Conservation (phyloP, 2,888 invertebrate species). For the Xestia xanthographa region DNA sequence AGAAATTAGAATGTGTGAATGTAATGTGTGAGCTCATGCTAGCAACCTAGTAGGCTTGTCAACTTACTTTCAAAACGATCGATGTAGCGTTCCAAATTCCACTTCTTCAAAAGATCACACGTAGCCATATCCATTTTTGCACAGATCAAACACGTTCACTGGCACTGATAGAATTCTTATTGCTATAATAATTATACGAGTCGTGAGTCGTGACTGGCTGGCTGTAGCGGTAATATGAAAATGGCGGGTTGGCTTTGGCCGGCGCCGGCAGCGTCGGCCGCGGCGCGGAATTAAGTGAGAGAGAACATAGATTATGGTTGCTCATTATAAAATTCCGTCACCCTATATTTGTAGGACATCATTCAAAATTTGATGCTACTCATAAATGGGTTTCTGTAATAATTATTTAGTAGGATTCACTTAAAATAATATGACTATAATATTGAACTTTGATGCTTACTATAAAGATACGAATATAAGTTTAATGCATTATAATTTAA, state of each 20-base stretch:
- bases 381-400: neutral
- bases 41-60: too few species aligned
- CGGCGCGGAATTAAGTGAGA: too few species aligned
- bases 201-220: neutral
- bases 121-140: slow-evolving; percentile 1
- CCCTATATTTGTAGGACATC: neutral
- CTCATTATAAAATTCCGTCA: neutral
- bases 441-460: neutral
- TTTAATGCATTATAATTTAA: neutral
- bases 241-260: too few species aligned
- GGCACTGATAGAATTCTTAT: neutral
- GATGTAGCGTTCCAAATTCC: slow-evolving; percentile 1
- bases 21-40: too few species aligned
- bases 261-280: too few species aligned
- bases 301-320: too few species aligned
- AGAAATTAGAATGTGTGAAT: too few species aligned
- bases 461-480: neutral
- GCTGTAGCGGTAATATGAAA: neutral
- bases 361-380: neutral
- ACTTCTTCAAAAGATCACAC: neutral
- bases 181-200: neutral
- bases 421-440: neutral
- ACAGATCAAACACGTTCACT: neutral
- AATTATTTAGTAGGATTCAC: neutral
- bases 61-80: neutral